These are phyloP conservation scores for Erpobdella octoculata DNA, from an alignment of 2,888 invertebrate species.

Conservation along the genomic window DNA sequence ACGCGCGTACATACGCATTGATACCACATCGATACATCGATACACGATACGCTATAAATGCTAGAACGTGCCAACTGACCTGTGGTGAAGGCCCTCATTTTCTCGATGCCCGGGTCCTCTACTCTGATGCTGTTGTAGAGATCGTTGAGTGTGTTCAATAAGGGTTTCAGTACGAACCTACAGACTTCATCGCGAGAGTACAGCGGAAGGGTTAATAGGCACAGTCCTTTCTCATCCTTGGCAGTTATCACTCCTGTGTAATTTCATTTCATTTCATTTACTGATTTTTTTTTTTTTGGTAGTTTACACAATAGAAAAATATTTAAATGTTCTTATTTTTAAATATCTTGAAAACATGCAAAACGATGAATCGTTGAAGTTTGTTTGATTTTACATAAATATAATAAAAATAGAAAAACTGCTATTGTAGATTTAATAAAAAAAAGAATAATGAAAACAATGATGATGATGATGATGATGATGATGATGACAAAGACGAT, in stretches of 20 bases:
- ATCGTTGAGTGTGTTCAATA: constrained; percentile 87
- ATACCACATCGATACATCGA: too few relatives aligned
- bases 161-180: constrained; percentile 56
- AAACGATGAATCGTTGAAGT: too few relatives aligned
- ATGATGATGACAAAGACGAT: too few relatives aligned
- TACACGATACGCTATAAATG: too few relatives aligned
- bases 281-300: too few relatives aligned
- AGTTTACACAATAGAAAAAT: neutral
- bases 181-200: constrained; percentile 25
- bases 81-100: constrained; percentile 67
- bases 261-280: too few relatives aligned
- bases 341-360: neutral
- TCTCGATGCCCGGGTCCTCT: constrained; percentile 87
- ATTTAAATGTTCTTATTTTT: neutral
- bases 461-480: too few relatives aligned
- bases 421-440: too few relatives aligned
- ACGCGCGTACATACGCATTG: too few relatives aligned
- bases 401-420: too few relatives aligned
- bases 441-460: too few relatives aligned
- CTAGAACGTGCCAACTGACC: constrained; percentile 49
- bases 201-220: constrained; percentile 17
- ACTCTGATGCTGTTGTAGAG: constrained; percentile 71
- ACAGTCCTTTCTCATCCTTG: constrained; percentile 18
- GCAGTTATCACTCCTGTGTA: neutral
- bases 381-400: too few relatives aligned